Conservation (phyloP, 1,140 invertebrate genomes). For the Littorina saxatilis region DNA sequence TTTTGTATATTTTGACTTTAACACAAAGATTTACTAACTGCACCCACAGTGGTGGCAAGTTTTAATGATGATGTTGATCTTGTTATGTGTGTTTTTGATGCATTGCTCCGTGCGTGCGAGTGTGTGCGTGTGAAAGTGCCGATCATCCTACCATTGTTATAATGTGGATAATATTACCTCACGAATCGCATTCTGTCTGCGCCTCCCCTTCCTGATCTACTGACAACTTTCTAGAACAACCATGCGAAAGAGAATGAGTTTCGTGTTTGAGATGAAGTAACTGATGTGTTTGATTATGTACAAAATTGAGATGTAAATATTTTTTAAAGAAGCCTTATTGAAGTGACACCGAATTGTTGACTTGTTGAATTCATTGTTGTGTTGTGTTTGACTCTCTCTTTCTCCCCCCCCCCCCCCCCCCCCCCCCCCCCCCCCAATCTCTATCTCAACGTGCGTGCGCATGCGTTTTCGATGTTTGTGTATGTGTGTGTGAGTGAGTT, state of each 20-base stretch:
- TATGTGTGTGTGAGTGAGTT: background rate
- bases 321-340: conserved; percentile 34
- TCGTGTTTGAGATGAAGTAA: background rate
- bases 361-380: background rate
- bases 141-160: too few relatives aligned
- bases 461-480: background rate
- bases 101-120: too few relatives aligned
- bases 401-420: conserved; percentile 13
- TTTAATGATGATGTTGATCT: too few relatives aligned
- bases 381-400: background rate
- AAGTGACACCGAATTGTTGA: background rate
- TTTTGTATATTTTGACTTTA: too few relatives aligned
- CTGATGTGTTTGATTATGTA: conserved; percentile 29
- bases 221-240: background rate
- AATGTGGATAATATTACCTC: too few relatives aligned
- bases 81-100: too few relatives aligned
- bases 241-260: background rate
- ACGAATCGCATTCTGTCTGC: too few relatives aligned
- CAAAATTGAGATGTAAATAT: conserved; percentile 38
- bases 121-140: too few relatives aligned
- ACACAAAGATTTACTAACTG: too few relatives aligned
- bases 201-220: too few relatives aligned
- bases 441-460: background rate
- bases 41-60: too few relatives aligned
- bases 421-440: background rate